Conservation (phyloP, 2,888 invertebrate species). For the Anticlea derivata region DNA sequence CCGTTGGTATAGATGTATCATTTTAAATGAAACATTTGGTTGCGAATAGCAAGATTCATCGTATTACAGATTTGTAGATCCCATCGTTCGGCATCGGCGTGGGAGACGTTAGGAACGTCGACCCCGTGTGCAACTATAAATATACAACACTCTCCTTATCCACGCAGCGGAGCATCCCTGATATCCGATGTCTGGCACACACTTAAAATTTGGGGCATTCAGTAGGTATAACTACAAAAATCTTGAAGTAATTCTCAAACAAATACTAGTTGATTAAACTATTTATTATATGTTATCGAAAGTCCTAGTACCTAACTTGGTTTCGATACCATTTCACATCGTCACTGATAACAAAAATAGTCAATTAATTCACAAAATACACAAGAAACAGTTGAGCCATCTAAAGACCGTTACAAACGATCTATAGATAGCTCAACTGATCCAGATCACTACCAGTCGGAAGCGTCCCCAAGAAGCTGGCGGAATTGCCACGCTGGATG, state of each 20-base stretch:
- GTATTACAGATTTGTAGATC: conserved; percentile 58
- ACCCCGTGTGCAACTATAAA: conserved; percentile 79
- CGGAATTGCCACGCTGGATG: too few relatives aligned
- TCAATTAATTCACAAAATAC: too few relatives aligned
- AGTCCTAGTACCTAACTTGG: too few relatives aligned
- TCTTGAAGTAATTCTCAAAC: not conserved
- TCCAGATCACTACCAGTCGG: too few relatives aligned
- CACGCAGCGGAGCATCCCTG: conserved; percentile 59
- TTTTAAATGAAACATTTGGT: conserved; percentile 30
- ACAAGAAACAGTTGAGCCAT: too few relatives aligned
- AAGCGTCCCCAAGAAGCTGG: too few relatives aligned
- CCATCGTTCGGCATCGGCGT: conserved; percentile 64
- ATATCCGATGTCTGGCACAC: conserved; percentile 43
- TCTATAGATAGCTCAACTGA: too few relatives aligned
- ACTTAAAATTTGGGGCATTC: conserved; percentile 29
- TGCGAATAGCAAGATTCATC: conserved; percentile 44
- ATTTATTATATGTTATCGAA: too few relatives aligned
- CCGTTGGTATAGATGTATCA: conserved; percentile 8
- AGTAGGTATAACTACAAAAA: not conserved
- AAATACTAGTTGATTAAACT: too few relatives aligned
- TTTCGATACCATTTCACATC: too few relatives aligned
- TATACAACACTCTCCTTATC: conserved; percentile 66
- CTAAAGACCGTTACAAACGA: too few relatives aligned
- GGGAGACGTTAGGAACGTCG: conserved; percentile 76
- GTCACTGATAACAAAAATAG: too few relatives aligned